These are phyloP conservation scores for Calephelis virginiensis DNA, from an alignment of 1,140 invertebrate genomes.

Conservation along the genomic window DNA sequence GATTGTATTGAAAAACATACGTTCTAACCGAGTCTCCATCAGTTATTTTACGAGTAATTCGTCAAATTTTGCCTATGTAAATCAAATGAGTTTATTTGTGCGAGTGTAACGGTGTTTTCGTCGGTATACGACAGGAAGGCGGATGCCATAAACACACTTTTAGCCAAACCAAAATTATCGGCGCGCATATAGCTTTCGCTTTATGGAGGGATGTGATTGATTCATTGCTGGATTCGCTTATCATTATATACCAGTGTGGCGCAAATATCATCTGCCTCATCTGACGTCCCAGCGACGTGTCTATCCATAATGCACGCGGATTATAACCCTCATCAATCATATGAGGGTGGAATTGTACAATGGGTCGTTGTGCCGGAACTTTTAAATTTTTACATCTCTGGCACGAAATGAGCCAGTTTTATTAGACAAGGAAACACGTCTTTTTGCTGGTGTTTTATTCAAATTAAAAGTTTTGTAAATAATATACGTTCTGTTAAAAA, in stretches of 20 bases:
- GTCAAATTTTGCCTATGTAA: slow-evolving; percentile 75
- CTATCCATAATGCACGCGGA: too few species aligned
- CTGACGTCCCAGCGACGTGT: background rate
- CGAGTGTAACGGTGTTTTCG: slow-evolving; percentile 71
- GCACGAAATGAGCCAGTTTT: background rate
- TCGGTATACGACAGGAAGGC: slow-evolving; percentile 70
- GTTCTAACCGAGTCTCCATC: background rate
- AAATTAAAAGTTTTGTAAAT: too few species aligned
- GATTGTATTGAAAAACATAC: too few species aligned
- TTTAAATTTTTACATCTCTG: background rate
- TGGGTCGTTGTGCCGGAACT: background rate
- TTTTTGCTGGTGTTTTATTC: too few species aligned
- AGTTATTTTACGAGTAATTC: slow-evolving; percentile 63
- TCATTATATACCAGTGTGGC: background rate
- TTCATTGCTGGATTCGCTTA: slow-evolving; percentile 12
- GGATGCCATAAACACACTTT: slow-evolving; percentile 76
- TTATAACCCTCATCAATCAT: background rate
- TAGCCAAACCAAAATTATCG: slow-evolving; percentile 57
- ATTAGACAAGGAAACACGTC: background rate
- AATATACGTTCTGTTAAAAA: too few species aligned
- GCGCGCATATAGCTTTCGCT: slow-evolving; percentile 18
- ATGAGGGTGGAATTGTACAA: background rate
- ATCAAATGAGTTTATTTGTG: slow-evolving; percentile 69
- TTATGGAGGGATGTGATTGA: slow-evolving; percentile 15
- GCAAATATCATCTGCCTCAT: background rate